Evolutionary conservation across 2,113 vertebrate species (phyloP).

Genomic region (Thryonomys swinderianus): DNA sequence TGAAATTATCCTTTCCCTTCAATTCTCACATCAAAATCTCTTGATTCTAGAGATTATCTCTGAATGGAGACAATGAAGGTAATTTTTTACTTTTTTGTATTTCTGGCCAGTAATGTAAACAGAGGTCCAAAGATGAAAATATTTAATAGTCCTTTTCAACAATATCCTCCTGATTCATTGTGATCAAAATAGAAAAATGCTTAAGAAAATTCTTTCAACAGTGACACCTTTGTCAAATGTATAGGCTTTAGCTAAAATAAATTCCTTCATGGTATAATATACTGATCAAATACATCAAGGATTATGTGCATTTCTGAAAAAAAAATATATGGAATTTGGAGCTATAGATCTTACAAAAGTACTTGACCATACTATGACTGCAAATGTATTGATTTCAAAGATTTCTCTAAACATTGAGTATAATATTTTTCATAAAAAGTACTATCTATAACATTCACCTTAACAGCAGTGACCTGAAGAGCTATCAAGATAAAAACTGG

Average conservation of each 20-base stretch:
- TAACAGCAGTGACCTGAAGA: background rate
- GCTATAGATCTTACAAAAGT: conserved; percentile 36
- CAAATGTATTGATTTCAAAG: background rate
- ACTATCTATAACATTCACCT: conserved; percentile 7
- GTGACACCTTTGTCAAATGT: conserved; percentile 65
- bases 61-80: background rate
- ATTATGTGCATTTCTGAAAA: conserved; percentile 31
- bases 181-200: conserved; percentile 72
- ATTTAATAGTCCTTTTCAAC: conserved; percentile 52
- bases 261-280: conserved; percentile 64
- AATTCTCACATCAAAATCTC: conserved; percentile 62
- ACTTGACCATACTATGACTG: background rate
- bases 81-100: background rate
- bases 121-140: conserved; percentile 68
- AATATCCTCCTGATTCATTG: conserved; percentile 70
- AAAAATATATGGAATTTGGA: conserved; percentile 53
- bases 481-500: conserved; percentile 2
- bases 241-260: conserved; percentile 65
- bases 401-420: fast-evolving
- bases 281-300: conserved; percentile 66
- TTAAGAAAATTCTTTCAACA: conserved; percentile 75
- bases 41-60: conserved; percentile 48
- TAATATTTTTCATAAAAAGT: background rate
- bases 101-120: background rate
- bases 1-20: conserved; percentile 61